A percentile compares a stretch with the other conserved stretches of the same genome.
phyloP scores from a whole-genome alignment of 2,113 vertebrate species.

The Urocolius indicus region DNA sequence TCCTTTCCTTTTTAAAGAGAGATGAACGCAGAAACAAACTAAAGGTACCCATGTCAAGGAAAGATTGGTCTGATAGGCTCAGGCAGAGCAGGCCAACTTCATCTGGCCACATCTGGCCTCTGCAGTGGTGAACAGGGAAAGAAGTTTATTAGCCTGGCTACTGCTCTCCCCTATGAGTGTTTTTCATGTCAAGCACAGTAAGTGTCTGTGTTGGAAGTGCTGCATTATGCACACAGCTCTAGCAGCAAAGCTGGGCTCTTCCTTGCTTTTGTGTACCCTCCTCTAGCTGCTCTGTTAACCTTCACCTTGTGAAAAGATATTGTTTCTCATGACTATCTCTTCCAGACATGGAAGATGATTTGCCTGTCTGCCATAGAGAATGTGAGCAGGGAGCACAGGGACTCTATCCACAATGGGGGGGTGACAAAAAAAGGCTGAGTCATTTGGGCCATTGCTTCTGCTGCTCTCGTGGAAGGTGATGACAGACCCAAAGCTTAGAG shows the following conservation, averaged over 20 bases:
- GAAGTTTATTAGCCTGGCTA: background rate
- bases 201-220: background rate
- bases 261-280: background rate
- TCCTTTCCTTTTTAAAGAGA: background rate
- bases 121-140: background rate
- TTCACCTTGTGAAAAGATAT: background rate
- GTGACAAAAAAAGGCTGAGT: background rate
- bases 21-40: background rate
- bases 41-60: fast-evolving
- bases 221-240: background rate
- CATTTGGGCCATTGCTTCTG: background rate
- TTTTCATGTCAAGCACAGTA: background rate
- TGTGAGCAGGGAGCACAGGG: background rate
- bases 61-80: background rate
- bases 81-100: background rate
- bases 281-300: background rate
- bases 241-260: background rate
- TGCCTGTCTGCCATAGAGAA: background rate
- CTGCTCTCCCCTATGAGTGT: background rate
- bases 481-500: background rate
- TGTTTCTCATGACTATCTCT: background rate
- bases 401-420: background rate
- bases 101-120: background rate
- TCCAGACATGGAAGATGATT: background rate
- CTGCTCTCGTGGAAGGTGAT: background rate